Conservation (phyloP, 2,797 vertebrate genomes). For the Muscicapa striata region DNA sequence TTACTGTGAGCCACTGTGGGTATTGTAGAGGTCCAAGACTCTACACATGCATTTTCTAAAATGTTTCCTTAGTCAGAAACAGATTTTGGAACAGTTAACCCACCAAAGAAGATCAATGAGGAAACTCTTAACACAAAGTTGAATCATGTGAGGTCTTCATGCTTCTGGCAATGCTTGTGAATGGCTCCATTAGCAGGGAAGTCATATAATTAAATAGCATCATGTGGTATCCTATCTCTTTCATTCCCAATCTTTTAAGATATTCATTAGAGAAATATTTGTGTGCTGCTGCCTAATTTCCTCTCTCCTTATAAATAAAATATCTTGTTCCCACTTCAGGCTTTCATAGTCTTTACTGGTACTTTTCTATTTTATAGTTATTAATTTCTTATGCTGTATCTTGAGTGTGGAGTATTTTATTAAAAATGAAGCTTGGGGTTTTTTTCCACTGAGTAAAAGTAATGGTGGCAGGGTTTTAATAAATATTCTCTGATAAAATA, state of each 20-base stretch:
- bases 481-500: background rate
- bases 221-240: slow-evolving; percentile 50
- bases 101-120: slow-evolving; percentile 69
- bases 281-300: slow-evolving; percentile 20
- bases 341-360: slow-evolving; percentile 27
- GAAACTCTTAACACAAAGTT: slow-evolving; percentile 21
- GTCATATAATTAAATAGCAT: slow-evolving; percentile 55
- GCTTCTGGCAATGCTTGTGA: slow-evolving; percentile 59
- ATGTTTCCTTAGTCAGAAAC: slow-evolving; percentile 39
- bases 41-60: background rate
- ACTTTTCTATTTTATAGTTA: background rate
- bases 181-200: slow-evolving; percentile 58
- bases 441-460: background rate
- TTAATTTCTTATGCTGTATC: background rate
- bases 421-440: background rate
- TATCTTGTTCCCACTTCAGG: background rate
- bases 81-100: slow-evolving; percentile 52
- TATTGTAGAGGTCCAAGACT: background rate
- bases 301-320: slow-evolving; percentile 26
- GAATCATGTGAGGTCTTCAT: slow-evolving; percentile 54
- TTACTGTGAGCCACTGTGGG: background rate
- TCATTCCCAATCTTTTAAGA: slow-evolving; percentile 48
- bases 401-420: background rate
- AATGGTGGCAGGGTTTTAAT: background rate
- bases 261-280: slow-evolving; percentile 65